A percentile compares a stretch with the other conserved stretches of the same genome.
Conservation (phyloP, 2,797 vertebrate genomes). For the Acridotheres tristis region DNA sequence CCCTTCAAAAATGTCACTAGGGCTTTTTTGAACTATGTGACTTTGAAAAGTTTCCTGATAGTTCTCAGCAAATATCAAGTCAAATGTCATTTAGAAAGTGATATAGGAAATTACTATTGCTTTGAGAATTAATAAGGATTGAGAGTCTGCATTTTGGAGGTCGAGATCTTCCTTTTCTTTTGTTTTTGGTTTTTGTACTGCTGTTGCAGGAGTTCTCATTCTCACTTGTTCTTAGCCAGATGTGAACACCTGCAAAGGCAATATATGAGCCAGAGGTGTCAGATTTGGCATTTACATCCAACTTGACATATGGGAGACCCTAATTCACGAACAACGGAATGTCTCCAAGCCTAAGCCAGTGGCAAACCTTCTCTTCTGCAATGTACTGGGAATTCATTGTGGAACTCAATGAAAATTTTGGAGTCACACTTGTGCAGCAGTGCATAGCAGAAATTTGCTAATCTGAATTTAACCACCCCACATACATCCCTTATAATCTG, state of each 20-base stretch:
- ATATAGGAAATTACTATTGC: constrained; percentile 37
- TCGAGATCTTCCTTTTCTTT: constrained; percentile 13
- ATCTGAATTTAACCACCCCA: not conserved
- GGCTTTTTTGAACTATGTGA: not conserved
- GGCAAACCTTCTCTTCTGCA: constrained; percentile 38
- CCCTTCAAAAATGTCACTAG: not conserved
- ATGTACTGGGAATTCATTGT: constrained; percentile 9
- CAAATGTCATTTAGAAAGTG: constrained; percentile 20
- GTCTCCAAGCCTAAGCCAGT: constrained; percentile 40
- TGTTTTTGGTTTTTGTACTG: constrained; percentile 42
- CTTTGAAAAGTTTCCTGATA: not conserved
- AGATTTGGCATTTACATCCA: constrained; percentile 47
- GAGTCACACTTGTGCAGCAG: not conserved
- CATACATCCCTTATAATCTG: not conserved
- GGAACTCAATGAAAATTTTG: constrained; percentile 1
- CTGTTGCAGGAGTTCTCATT: constrained; percentile 55
- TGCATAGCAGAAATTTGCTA: not conserved
- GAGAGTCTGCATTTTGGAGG: constrained; percentile 12
- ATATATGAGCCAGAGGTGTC: constrained; percentile 62
- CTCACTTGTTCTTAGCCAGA: constrained; percentile 65
- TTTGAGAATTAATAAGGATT: constrained; percentile 46
- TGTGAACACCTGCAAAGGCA: constrained; percentile 66
- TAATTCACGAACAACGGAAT: constrained; percentile 45
- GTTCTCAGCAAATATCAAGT: constrained; percentile 29
- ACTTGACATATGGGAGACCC: constrained; percentile 47